These are phyloP conservation scores for Ophion obscuratus DNA, from an alignment of 2,888 invertebrate genomes.

Conservation along the genomic window DNA sequence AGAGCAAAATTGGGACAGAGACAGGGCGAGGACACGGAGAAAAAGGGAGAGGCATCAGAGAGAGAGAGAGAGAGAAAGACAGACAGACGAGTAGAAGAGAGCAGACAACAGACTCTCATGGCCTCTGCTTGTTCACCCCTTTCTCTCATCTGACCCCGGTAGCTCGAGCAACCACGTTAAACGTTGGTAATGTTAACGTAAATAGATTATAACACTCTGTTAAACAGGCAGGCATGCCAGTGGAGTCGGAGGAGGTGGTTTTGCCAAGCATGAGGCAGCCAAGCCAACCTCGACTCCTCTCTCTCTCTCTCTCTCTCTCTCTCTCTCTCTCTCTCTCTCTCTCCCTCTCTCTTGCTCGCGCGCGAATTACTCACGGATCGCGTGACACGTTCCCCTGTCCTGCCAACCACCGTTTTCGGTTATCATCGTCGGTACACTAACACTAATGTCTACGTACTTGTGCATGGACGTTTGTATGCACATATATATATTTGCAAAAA, in stretches of 20 bases:
- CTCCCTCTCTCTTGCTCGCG: slow-evolving; percentile 73
- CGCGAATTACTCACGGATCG: slow-evolving; percentile 83
- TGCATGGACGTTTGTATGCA: slow-evolving; percentile 50
- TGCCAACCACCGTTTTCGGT: slow-evolving; percentile 78
- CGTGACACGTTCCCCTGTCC: slow-evolving; percentile 82
- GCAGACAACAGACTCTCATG: slow-evolving; percentile 61
- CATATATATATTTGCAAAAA: slow-evolving; percentile 26
- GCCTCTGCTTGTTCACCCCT: slow-evolving; percentile 66
- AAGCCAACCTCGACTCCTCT: slow-evolving; percentile 58
- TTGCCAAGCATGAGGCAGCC: slow-evolving; percentile 64
- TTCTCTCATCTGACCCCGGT: slow-evolving; percentile 76
- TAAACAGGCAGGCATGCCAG: slow-evolving; percentile 82
- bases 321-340: slow-evolving; percentile 45
- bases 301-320: slow-evolving; percentile 48
- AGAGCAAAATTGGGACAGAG: slow-evolving; percentile 47
- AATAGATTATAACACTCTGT: slow-evolving; percentile 85
- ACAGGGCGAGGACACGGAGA: slow-evolving; percentile 10
- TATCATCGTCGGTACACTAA: slow-evolving; percentile 77
- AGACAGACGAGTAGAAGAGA: slow-evolving; percentile 34
- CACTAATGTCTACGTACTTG: slow-evolving; percentile 25
- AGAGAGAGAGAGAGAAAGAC: slow-evolving; percentile 48
- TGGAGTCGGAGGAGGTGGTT: slow-evolving; percentile 60
- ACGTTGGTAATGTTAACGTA: slow-evolving; percentile 84
- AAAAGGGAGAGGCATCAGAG: not conserved
- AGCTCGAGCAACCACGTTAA: slow-evolving; percentile 82